phyloP scores from a whole-genome alignment of 2,113 vertebrate species.

The Alexandromys fortis region DNA sequence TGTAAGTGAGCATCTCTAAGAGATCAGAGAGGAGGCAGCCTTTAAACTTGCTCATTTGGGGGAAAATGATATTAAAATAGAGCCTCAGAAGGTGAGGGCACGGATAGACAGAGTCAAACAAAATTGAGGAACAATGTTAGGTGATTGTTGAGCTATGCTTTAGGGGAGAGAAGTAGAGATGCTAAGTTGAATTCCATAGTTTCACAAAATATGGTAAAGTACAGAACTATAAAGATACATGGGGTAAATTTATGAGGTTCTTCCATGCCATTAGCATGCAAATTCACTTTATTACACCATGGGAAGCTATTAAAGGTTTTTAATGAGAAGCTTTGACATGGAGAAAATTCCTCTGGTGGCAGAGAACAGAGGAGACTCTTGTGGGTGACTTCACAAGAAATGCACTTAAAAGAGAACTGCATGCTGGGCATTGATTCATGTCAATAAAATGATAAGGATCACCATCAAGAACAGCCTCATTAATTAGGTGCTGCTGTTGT shows the following conservation, averaged over 20 bases:
- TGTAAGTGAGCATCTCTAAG: fast-evolving
- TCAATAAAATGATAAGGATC: not conserved
- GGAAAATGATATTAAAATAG: not conserved
- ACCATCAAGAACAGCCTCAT: not conserved
- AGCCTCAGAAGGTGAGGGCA: not conserved
- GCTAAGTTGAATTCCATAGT: not conserved
- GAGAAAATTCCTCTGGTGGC: slow-evolving; percentile 8
- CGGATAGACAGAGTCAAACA: not conserved
- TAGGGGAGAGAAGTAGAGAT: not conserved
- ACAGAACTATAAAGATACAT: not conserved
- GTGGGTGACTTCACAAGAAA: not conserved
- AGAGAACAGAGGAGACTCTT: not conserved
- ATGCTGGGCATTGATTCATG: not conserved
- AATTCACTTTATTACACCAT: slow-evolving; percentile 23
- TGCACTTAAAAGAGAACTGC: not conserved
- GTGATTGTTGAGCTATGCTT: not conserved
- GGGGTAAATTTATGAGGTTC: slow-evolving; percentile 6
- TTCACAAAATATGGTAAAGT: not conserved
- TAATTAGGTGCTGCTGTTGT: no score
- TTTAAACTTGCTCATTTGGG: not conserved
- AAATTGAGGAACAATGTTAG: not conserved
- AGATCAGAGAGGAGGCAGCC: fast-evolving
- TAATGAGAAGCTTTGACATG: slow-evolving; percentile 36
- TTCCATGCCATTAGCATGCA: slow-evolving; percentile 3
- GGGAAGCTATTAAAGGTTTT: slow-evolving; percentile 45